Evolutionary conservation across 2,113 vertebrate species (phyloP), one percentile per base, ranked within the genome.

Genomic region (Pangasianodon hypophthalmus): DNA sequence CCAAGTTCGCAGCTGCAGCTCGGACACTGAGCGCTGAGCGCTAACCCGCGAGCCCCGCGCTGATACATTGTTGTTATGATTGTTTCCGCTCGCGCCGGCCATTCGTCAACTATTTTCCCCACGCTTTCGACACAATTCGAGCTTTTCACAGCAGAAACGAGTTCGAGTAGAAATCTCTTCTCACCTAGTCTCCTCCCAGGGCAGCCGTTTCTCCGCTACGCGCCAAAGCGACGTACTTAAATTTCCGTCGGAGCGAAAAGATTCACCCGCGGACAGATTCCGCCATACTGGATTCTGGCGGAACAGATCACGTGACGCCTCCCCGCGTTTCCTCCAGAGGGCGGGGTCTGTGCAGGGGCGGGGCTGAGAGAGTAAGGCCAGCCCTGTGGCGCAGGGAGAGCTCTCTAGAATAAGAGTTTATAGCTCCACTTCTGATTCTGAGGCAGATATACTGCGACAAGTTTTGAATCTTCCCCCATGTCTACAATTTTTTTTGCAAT

Each of bases 221-320:
- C 62, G 50, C 88, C 87, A 84, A 84, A 73, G 58, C 71, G 62
- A 86, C 82, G 88, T 48, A 85, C 75, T 92, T 91, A 90, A 91
- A 92, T 92, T 90, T 92, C 93, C 94, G 93, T 93, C 92, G 87
- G 93, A 92, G 88, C 79, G 62, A 89, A 41, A 86, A 89, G 89
- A 90, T 86, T 90, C 93, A 93, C 80, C 91, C 67, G 91, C 89
- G 84, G 90, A 89, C 58, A 92, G 87, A 90, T 91, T 95, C 94
- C 95, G 94, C 95, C 95, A 95, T 95, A 93, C 94, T 95, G 95
- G 93, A 90, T 90, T 32, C 88, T 93, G 92, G 91, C 77, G 88
- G 81, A 82, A 73, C 58, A 21, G 80, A 92, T 96, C 96, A 96
- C 95, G 95, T 96, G 96, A 93, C 92, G n/a, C 54, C 81, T 94